Base-by-base conservation (phyloP, 2,113 vertebrate species). In the Carlito syrichta region DNA sequence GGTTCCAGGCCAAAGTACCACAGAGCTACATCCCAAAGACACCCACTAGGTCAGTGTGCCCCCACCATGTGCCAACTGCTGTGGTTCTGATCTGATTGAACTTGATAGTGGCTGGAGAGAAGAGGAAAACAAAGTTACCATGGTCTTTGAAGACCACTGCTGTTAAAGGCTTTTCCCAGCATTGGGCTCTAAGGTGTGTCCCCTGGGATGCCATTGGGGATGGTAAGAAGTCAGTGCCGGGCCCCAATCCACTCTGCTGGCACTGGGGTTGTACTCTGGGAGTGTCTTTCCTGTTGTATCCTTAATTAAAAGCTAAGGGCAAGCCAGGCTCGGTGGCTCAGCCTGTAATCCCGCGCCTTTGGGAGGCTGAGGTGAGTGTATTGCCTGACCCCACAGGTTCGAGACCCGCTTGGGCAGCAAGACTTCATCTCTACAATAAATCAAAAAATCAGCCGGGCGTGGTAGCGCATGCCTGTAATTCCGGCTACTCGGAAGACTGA, bases 191-290 rank as follows among this genome's bases (percentile, higher is more conserved):
- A 66, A 35, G n/a, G 17, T 8, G 0, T 74, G 43, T 30, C 69
- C 35, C 76, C 4, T 60, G 3, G 35, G 48, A 20, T 45, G 13
- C 76, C 16, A 11, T 85, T 30, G 0, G 32, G 22, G 43, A 35
- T 0, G 1, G 5, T 38, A 8, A 7, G 19, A 43, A 23, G 19
- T 50, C 20, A 8, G 17, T 32, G 13, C 8, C 68, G 0, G 19
- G 54, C 13, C 19, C n/a, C 6, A 6, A 17, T 30, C 16, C 25
- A 12, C 25, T 56, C 30, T 7, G 8, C 30, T 0, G 0, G 23
- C 25, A 27, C 40, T 25, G 6, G 14, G 16, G 19, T 77, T 38
- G 20, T 14, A 2, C n/a, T 32, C 8, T 71, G 50, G 27, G n/a
- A 66, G 20, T 86, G 86, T 50, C 23, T 43, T 60, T 43, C 14